Evolutionary conservation across 2,888 invertebrate genomes (phyloP).

Genomic region (Erannis defoliaria): DNA sequence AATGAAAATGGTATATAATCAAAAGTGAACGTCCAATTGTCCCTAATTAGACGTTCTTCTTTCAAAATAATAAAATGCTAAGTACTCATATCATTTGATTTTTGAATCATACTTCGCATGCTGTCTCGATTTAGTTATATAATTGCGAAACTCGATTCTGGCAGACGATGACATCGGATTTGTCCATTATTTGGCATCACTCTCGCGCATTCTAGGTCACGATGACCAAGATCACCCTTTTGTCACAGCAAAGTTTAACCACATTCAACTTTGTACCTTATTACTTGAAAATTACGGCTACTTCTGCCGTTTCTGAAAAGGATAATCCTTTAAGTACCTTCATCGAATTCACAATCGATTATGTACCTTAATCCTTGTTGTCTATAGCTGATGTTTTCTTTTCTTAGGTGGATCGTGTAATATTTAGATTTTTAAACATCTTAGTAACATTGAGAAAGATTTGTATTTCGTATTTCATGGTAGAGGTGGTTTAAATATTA

Average conservation of each 20-base stretch:
- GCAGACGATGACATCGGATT: conserved; percentile 78
- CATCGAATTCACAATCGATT: not conserved
- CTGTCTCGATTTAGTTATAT: conserved; percentile 69
- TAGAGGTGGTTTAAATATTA: too few species aligned
- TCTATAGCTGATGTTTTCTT: not conserved
- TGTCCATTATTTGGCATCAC: conserved; percentile 83
- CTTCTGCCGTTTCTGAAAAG: not conserved
- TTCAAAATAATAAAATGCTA: not conserved
- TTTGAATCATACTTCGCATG: conserved; percentile 19
- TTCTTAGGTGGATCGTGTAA: not conserved
- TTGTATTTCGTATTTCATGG: too few species aligned
- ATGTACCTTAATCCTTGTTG: not conserved
- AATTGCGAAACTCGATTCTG: conserved; percentile 75
- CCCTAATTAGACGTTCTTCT: not conserved
- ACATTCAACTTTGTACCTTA: conserved; percentile 44
- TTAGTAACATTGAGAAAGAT: too few species aligned
- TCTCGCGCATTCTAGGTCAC: conserved; percentile 79
- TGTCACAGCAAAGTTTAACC: conserved; percentile 49
- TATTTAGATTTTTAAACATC: not conserved
- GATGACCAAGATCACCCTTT: conserved; percentile 68
- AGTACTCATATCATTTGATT: not conserved
- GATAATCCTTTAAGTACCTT: conserved; percentile 7
- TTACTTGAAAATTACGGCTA: conserved; percentile 19
- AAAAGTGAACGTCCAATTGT: too few species aligned
- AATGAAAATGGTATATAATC: too few species aligned